Evolutionary conservation across 2,113 vertebrate species (phyloP).

Genomic region (Halcyon senegalensis): DNA sequence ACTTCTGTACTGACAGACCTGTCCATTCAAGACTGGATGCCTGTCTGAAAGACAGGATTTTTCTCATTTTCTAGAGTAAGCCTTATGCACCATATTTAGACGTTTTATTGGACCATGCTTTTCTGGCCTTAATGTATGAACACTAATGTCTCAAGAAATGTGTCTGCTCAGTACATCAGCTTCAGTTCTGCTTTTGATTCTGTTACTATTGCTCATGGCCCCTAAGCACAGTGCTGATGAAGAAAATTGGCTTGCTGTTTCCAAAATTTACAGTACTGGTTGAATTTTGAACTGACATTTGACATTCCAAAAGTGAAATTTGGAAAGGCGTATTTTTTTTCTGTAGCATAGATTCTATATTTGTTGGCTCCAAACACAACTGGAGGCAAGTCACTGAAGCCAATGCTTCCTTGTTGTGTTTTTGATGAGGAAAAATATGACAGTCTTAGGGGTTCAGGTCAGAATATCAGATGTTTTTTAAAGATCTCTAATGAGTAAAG

Average conservation of each 20-base stretch:
- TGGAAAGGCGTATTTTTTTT: background rate
- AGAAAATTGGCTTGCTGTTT: background rate
- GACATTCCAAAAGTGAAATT: slow-evolving; percentile 6
- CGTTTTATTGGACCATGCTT: background rate
- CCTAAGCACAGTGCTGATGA: background rate
- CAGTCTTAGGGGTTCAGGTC: background rate
- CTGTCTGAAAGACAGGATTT: background rate
- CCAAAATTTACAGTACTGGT: background rate
- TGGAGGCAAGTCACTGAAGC: background rate
- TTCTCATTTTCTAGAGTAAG: background rate
- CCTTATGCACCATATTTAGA: background rate
- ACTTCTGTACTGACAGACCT: background rate
- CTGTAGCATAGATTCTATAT: background rate
- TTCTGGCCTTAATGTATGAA: background rate
- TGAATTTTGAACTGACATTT: slow-evolving; percentile 30
- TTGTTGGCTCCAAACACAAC: background rate
- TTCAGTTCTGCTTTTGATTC: slow-evolving; percentile 12
- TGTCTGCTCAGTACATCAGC: background rate
- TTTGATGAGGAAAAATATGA: slow-evolving; percentile 8
- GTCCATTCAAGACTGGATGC: background rate
- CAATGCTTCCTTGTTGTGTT: background rate
- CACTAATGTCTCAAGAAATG: background rate
- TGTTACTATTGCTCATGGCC: background rate
- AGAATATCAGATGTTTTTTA: background rate
- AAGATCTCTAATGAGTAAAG: background rate